Base-by-base conservation (phyloP, 2,888 invertebrate genomes). In the Unio pictorum region DNA sequence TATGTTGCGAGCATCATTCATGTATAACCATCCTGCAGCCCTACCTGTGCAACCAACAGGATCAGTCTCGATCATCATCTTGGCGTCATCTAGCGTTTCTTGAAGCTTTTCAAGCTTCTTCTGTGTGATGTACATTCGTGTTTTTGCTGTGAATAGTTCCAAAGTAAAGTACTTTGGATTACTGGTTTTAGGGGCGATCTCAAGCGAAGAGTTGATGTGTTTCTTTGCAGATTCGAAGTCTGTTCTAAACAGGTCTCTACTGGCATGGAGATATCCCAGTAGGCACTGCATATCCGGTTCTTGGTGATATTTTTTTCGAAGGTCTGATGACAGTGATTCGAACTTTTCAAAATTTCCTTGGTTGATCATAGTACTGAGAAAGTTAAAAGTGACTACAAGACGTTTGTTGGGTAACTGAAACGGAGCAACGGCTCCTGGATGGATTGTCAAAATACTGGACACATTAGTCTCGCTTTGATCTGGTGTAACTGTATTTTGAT, bases 1-100 rank as follows among this genome's bases (percentile, higher is more conserved):
- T 23, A 64, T 66, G 57, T 69, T 72, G 20, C 77, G 64, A 15
- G 72, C 81, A n/a, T 78, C 72, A 60, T 81, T 81, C 57, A 81
- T 74, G 59, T 76, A 81, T 7, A 81, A 60, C 81, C 81, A 81
- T 3, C 81, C 81, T 56, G 81, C 76, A 20, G 78, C 81, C 28
- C 81, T 61, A 4, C 81, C 81, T 1, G 74, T 75, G 23, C 76
- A 77, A 1, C 77, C 81, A 11, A 72, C 68, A 0, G 77, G 79
- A 60, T 81, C 79, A 0, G 76, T 70, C 54, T 78, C 81, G 15
- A 81, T 69, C 23, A 81, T 74, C 79, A 78, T 78, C 73, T 78
- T 76, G 3, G 74, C 77, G 34, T 79, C 77, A 62, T 79, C 79
- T 0, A 77, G 67, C 0, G 74, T 64, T 26, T 67, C 64, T 61